A percentile compares a stretch with the other conserved stretches of the same genome.
phyloP scores from a whole-genome alignment of 2,888 invertebrate species.

The Nasonia oneida region DNA sequence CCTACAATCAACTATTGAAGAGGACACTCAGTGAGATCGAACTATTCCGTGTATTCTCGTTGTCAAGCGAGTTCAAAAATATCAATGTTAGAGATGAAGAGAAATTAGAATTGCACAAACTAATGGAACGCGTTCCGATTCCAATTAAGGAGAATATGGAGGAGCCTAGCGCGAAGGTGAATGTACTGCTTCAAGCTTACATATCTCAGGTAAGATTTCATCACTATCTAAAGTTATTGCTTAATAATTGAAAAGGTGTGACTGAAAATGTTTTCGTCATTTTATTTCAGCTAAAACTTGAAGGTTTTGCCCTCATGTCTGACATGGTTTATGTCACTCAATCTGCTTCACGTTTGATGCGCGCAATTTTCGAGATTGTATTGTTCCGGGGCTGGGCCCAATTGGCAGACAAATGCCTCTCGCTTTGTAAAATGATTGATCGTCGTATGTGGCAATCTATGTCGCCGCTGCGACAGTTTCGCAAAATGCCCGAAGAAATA shows the following conservation, averaged over 20 bases:
- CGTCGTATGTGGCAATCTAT: constrained; percentile 99
- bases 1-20: constrained; percentile 97
- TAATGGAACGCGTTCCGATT: constrained; percentile 96
- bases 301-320: constrained; percentile 99
- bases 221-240: background rate
- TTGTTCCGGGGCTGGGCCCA: constrained; percentile 97
- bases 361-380: constrained; percentile 99
- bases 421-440: constrained; percentile 99
- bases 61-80: constrained; percentile 97
- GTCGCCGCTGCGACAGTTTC: constrained; percentile 98
- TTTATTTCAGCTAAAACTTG: constrained; percentile 87
- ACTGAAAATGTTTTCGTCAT: background rate
- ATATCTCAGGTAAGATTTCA: constrained; percentile 88
- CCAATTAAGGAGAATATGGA: constrained; percentile 99
- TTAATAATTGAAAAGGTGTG: background rate
- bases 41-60: constrained; percentile 97
- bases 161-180: constrained; percentile 98
- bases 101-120: constrained; percentile 96
- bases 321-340: constrained; percentile 99
- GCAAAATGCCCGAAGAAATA: constrained; percentile 98
- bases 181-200: constrained; percentile 97
- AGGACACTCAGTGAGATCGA: constrained; percentile 99
- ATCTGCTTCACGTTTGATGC: constrained; percentile 95
- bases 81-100: constrained; percentile 97
- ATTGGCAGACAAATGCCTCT: constrained; percentile 95